phyloP scores from a whole-genome alignment of 2,888 invertebrate genomes.

The Malacosoma neustria region DNA sequence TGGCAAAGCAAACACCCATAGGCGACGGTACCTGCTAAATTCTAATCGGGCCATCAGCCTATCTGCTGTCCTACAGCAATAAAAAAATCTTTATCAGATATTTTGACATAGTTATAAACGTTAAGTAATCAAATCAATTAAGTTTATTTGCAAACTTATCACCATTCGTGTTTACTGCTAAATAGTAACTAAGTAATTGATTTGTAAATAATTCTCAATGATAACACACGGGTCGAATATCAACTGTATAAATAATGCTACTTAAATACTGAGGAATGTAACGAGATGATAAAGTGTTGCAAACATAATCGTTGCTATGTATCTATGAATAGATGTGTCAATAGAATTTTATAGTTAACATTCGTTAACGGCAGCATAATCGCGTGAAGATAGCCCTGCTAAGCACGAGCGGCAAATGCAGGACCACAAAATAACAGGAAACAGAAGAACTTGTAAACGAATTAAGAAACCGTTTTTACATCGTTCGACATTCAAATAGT shows the following conservation, averaged over 20 bases:
- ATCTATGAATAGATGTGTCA: slow-evolving; percentile 26
- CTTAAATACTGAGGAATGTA: background rate
- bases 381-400: slow-evolving; percentile 51
- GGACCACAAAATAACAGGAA: background rate
- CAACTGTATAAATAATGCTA: background rate
- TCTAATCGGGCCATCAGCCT: no score
- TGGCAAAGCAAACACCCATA: no score
- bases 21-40: no score
- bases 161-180: background rate
- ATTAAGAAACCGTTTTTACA: no score
- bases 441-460: background rate
- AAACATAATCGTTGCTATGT: background rate
- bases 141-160: background rate
- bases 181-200: background rate
- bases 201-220: background rate
- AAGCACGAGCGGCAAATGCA: slow-evolving; percentile 10
- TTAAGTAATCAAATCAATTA: background rate
- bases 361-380: slow-evolving; percentile 50
- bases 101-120: no score
- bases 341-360: slow-evolving; percentile 30
- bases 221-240: background rate
- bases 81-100: no score
- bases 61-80: no score
- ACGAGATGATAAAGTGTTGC: background rate
- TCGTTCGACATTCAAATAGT: no score